These are phyloP conservation scores for Crotophaga sulcirostris DNA, from an alignment of 2,113 vertebrate genomes.

Conservation along the genomic window DNA sequence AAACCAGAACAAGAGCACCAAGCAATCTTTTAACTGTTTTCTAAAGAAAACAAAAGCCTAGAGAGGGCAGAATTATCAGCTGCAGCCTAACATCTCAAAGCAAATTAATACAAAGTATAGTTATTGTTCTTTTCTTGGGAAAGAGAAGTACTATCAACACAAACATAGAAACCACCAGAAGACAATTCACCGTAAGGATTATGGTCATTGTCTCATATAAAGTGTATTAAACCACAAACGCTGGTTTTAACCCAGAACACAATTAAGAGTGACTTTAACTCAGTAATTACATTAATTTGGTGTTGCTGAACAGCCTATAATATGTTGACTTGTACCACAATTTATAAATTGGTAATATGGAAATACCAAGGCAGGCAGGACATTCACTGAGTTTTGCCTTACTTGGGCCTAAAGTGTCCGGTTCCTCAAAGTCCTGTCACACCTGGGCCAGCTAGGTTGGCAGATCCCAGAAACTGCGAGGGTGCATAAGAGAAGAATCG, in stretches of 20 bases:
- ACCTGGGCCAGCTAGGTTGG: background rate
- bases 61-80: conserved; percentile 40
- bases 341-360: background rate
- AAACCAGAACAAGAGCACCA: background rate
- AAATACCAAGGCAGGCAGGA: background rate
- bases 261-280: background rate
- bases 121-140: background rate
- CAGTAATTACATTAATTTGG: background rate
- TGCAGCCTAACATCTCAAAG: conserved; percentile 35
- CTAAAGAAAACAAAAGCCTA: conserved; percentile 52
- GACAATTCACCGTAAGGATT: background rate
- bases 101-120: background rate
- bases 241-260: background rate
- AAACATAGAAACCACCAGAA: background rate
- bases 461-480: background rate
- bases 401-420: background rate
- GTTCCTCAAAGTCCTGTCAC: background rate
- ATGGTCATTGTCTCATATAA: background rate
- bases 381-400: background rate
- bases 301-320: background rate
- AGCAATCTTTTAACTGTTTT: background rate
- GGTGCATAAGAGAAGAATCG: background rate
- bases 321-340: background rate
- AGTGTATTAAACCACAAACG: background rate
- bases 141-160: background rate